A percentile compares a stretch with the other conserved stretches of the same genome.
These are phyloP conservation scores for Pollicipes pollicipes DNA, from an alignment of 1,140 invertebrate species.

Conservation along the genomic window DNA sequence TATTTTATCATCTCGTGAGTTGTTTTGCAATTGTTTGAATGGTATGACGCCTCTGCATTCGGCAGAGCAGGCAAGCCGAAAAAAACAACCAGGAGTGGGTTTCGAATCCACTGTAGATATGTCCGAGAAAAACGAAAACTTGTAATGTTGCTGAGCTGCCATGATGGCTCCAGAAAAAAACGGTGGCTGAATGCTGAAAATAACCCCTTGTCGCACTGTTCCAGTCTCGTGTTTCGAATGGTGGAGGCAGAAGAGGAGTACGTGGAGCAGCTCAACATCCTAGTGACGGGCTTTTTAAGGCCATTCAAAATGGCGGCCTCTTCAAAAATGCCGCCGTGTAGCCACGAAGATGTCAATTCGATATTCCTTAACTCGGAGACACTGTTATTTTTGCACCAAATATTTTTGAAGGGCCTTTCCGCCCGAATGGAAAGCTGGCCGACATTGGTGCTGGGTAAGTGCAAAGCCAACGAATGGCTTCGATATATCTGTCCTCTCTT, in stretches of 20 bases:
- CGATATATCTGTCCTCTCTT: not conserved
- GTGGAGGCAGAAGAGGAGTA: constrained; percentile 82
- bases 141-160: no score
- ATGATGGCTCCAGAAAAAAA: no score
- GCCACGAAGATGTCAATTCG: constrained; percentile 85
- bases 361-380: constrained; percentile 91
- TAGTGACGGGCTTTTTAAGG: constrained; percentile 78
- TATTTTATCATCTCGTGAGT: no score
- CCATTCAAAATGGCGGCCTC: constrained; percentile 84
- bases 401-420: constrained; percentile 78
- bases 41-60: no score
- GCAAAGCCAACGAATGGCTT: constrained; percentile 28
- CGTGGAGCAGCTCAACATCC: constrained; percentile 71
- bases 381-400: constrained; percentile 79
- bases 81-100: no score
- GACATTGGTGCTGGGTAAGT: constrained; percentile 76
- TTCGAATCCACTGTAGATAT: no score
- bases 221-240: constrained; percentile 75
- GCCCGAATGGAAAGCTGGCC: constrained; percentile 86
- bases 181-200: no score
- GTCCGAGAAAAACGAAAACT: no score
- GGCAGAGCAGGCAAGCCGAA: no score
- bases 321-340: constrained; percentile 79
- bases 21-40: no score
- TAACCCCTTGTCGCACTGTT: no score